These are phyloP conservation scores for Arothron firmamentum DNA, from an alignment of 2,113 vertebrate genomes.

Conservation along the genomic window DNA sequence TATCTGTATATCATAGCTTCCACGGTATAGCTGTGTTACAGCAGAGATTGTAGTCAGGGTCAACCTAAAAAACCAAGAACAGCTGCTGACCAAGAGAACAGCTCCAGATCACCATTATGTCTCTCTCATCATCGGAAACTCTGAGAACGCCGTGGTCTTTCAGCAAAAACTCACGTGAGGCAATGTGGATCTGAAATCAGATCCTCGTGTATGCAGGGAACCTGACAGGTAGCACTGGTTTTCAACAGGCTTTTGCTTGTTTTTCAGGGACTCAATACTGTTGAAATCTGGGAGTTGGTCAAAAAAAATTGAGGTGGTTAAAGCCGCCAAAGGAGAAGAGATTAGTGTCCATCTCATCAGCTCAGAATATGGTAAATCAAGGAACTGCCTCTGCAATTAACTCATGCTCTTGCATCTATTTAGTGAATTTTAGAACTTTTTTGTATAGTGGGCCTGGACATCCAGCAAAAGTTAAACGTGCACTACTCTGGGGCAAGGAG, in stretches of 20 bases:
- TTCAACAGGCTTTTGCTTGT: slow-evolving; percentile 25
- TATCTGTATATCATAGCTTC: slow-evolving; percentile 74
- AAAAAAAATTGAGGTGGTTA: slow-evolving; percentile 86
- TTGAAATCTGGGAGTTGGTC: slow-evolving; percentile 85
- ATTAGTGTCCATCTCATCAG: slow-evolving; percentile 90
- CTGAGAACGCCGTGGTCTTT: slow-evolving; percentile 87
- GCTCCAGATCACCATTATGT: slow-evolving; percentile 82
- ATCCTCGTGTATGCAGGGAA: no score
- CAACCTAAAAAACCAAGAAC: slow-evolving; percentile 83
- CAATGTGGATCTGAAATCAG: not conserved
- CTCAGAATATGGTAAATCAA: slow-evolving; percentile 86
- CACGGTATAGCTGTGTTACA: slow-evolving; percentile 76
- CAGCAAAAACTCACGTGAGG: slow-evolving; percentile 83
- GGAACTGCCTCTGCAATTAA: not conserved
- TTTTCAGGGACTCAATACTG: slow-evolving; percentile 81
- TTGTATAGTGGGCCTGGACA: slow-evolving; percentile 86
- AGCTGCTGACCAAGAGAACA: slow-evolving; percentile 84
- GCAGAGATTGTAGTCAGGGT: slow-evolving; percentile 88
- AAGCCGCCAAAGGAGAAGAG: slow-evolving; percentile 80
- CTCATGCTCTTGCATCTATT: not conserved
- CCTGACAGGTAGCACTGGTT: not conserved
- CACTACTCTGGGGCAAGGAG: slow-evolving; percentile 75
- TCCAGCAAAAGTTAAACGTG: slow-evolving; percentile 80
- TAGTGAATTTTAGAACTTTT: not conserved
- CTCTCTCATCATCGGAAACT: slow-evolving; percentile 85